Base-by-base conservation (phyloP, 92 coral and sea anemone species). In the Palythoa caribaeorum region DNA sequence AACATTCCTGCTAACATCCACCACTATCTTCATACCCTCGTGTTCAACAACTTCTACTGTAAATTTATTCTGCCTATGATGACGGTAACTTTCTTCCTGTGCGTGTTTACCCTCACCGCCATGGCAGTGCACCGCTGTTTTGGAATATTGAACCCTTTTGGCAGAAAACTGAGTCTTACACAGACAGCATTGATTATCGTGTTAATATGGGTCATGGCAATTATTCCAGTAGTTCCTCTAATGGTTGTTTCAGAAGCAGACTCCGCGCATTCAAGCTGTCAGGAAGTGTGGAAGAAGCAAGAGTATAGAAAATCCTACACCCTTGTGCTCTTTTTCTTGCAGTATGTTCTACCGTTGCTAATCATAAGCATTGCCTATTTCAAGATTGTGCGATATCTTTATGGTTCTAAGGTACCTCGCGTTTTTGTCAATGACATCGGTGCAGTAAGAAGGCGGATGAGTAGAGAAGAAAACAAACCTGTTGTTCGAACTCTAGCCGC, bases 111-210 rank as follows among this genome's bases (percentile, higher is more conserved):
- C 60, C 86, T 81, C 62, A 81, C 76, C 1, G 71, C 86, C 3
- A 81, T 81, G 86, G 76, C 86, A 2, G 38, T 81, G 15, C 86
- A 81, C 9, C 86, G 86, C 5, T 81, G 86, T 40, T 40, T 81
- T 65, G 86, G 86, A 65, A 81, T 81, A 81, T 39, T 81, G 1
- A 65, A 81, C 14, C 86, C 86, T 20, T 81, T 81, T 63, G 75
- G 62, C 14, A 66, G 48, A 52, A 81, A 81, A 20, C 74, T 81
- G 55, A 81, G 76, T 38, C 74, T 66, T 21, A 48, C n/a, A 19
- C 86, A 81, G 13, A 76, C 86, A 12, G 5, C 39, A 6, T 0
- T 81, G 48, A 11, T 81, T 6, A 48, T 81, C 11, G 37, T 36
- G 28, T 16, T 81, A 4, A 48, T 81, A 20, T 81, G 86, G 86